These are phyloP conservation scores for Portunus trituberculatus DNA, from an alignment of 1,140 invertebrate species.

Conservation along the genomic window DNA sequence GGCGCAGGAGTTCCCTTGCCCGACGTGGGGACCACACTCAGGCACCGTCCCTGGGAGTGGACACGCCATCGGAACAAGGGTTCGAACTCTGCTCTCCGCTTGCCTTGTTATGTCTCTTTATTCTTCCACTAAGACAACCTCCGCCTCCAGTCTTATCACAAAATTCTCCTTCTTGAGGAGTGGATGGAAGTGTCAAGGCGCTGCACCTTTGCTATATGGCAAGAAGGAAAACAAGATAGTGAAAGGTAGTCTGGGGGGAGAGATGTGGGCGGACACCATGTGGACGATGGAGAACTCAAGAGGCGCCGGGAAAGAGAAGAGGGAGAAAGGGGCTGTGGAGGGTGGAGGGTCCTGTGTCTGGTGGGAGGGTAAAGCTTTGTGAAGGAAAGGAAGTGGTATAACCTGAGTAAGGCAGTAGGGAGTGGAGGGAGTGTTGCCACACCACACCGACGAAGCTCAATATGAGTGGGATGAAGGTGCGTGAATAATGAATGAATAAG, in stretches of 20 bases:
- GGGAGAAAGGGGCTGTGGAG: neutral
- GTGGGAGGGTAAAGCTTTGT: neutral
- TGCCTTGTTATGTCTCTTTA: neutral
- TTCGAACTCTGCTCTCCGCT: neutral
- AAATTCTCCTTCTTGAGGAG: too few relatives aligned
- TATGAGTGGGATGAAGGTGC: neutral
- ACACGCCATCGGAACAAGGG: neutral
- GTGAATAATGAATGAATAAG: neutral
- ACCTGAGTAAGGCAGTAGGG: neutral
- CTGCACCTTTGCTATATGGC: neutral
- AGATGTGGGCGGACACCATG: constrained; percentile 1
- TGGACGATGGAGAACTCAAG: neutral
- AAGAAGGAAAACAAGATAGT: neutral
- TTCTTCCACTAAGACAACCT: neutral
- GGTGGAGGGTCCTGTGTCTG: neutral
- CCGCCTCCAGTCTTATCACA: too few relatives aligned
- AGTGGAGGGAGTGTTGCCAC: neutral
- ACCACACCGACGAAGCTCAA: neutral
- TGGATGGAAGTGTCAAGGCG: neutral
- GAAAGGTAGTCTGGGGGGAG: neutral
- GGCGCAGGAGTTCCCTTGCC: neutral
- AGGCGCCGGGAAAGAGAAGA: neutral
- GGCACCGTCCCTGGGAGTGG: neutral
- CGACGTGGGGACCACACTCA: neutral
- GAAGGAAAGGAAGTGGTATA: constrained; percentile 10